Evolutionary conservation across 2,888 invertebrate genomes (phyloP).

Genomic region (Perithous albicinctus): DNA sequence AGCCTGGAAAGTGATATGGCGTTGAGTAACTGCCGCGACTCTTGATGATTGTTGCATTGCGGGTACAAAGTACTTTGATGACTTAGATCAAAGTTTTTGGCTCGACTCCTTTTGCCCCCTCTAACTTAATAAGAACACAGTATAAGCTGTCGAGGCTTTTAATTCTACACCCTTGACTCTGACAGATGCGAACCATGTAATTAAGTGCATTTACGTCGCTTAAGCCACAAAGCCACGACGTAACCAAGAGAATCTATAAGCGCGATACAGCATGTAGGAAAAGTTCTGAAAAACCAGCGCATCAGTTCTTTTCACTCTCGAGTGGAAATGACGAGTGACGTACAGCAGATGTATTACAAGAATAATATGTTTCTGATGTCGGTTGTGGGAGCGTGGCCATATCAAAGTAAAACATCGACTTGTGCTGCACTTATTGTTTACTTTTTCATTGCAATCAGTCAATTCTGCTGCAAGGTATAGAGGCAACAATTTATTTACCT

Average conservation of each 20-base stretch:
- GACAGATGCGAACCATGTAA: neutral
- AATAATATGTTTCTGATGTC: neutral
- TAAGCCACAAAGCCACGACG: neutral
- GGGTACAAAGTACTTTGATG: too few species aligned
- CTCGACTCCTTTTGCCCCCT: too few species aligned
- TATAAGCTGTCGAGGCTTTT: too few species aligned
- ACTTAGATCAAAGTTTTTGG: too few species aligned
- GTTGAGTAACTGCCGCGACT: too few species aligned
- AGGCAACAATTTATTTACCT: too few species aligned
- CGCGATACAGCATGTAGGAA: neutral
- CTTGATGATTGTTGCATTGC: too few species aligned
- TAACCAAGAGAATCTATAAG: conserved; percentile 1
- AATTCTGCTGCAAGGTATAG: conserved; percentile 4
- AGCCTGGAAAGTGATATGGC: too few species aligned
- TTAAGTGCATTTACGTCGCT: neutral
- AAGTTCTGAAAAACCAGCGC: neutral
- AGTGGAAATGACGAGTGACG: neutral
- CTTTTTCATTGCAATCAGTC: conserved; percentile 10
- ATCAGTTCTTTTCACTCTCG: neutral
- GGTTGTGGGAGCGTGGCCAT: neutral
- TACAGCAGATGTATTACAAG: neutral
- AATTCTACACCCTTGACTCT: neutral
- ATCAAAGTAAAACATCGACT: neutral
- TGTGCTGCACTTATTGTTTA: neutral
- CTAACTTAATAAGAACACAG: too few species aligned